Conservation (phyloP, 2,113 vertebrate genomes). For the Hiodon alosoides region DNA sequence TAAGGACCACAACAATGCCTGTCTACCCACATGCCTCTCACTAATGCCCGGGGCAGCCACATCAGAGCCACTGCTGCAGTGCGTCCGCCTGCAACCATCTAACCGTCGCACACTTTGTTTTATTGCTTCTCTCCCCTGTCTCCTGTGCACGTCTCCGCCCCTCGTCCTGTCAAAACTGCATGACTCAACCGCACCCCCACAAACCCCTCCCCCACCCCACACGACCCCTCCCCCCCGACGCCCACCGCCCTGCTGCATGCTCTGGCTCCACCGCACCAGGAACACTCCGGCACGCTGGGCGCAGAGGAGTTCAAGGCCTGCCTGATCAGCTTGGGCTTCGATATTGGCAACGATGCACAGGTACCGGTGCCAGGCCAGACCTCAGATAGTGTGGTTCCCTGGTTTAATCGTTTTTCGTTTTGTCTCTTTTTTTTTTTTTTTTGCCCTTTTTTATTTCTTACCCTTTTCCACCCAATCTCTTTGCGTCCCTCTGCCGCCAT, state of each 20-base stretch:
- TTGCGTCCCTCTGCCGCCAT: not conserved
- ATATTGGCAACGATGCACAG: constrained; percentile 99
- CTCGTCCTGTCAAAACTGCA: constrained; percentile 42
- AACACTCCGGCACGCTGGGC: constrained; percentile 97
- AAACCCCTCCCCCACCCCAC: constrained; percentile 48
- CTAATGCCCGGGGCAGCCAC: not conserved
- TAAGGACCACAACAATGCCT: not conserved
- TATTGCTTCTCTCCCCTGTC: constrained; percentile 54
- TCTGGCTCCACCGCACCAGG: constrained; percentile 69
- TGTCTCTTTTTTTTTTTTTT: constrained; percentile 16
- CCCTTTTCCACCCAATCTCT: not conserved
- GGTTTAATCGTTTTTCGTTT: constrained; percentile 44
- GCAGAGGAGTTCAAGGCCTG: constrained; percentile 99
- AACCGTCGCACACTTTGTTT: constrained; percentile 57
- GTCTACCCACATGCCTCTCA: not conserved
- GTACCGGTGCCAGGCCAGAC: constrained; percentile 69
- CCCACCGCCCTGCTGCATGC: constrained; percentile 68
- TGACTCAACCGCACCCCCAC: constrained; percentile 52
- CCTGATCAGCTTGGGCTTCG: constrained; percentile 99
- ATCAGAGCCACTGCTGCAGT: constrained; percentile 2
- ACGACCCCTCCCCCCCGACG: constrained; percentile 30
- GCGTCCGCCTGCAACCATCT: constrained; percentile 52
- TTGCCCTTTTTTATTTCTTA: not conserved
- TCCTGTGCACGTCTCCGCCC: constrained; percentile 69
- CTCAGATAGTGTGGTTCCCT: constrained; percentile 22